Evolutionary conservation across 2,113 vertebrate species (phyloP), one percentile per base, ranked within the genome.

Genomic region (Malurus alboscapulatus): DNA sequence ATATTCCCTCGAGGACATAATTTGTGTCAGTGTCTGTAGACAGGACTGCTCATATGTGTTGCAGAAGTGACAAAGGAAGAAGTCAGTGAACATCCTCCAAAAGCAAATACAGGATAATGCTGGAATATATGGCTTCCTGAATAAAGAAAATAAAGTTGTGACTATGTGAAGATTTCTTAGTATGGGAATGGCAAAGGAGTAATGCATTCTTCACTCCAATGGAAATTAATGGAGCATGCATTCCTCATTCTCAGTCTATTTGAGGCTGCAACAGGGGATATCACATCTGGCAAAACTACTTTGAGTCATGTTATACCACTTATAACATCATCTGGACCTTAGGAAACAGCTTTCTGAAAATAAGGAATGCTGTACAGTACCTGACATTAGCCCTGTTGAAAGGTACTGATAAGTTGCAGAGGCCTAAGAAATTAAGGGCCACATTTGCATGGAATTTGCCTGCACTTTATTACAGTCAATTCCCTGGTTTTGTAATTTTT

Each of bases 221-320:
- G 94, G 93, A 92, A 93, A 95, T 93, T 92, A 88, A 94, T 67
- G 95, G 96, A 95, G 80, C 80, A 24, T 69, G 85, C 38, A 65
- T 85, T 87, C 63, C 84, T 95, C 95, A 84, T 94, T 91, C 58
- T 82, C 84, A 95, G 95, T 82, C 97, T 95, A 92, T 94, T 96
- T 74, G 78, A 95, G 95, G 42, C 82, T 65, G 92, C 91, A 91
- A 87, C 92, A 63, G 91, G 62, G 88, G 96, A 93, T 78, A 80
- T 88, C 93, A 95, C 92, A 93, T 96, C 95, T 92, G 96, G 96
- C 92, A 93, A 94, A 96, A 97, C 96, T 93, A 88, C 96, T 92
- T 68, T 75, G 87, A 94, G 96, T 87, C 92, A 76, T 74, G 92
- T 92, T 87, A 87, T 63, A 91, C 85, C 76, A 82, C 93, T 95